Evolutionary conservation across 1,140 invertebrate species (phyloP), one percentile per base, ranked within the genome.

Genomic region (Psilanteris sp.): DNA sequence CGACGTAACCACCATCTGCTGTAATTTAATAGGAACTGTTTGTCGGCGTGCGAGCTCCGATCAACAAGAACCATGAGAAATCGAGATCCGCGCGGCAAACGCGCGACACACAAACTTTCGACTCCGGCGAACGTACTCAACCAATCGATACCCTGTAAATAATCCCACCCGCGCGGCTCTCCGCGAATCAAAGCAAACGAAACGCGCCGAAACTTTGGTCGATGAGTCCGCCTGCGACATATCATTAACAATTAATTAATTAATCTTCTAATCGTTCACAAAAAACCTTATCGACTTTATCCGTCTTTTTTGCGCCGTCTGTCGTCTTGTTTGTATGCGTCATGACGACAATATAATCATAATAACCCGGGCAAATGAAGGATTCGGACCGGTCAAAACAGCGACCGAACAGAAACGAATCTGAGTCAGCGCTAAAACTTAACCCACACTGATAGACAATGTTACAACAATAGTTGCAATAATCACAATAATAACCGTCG

Each of bases 221-320:
- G 39, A 80, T 29, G 14, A 75, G 78, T 80, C 73, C 75, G 57
- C 79, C 76, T 62, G 82, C 83, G 81, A 85, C 80, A 82, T 85
- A 81, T 85, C 80, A 85, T 86, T 85, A 88, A 87, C 85, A 87
- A 85, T 81, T 85, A n/a, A n/a, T n/a, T 67, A 80, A 78, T 85
- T 83, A 85, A 86, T 77, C 83, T 79, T 76, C 79, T 83, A 85
- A 86, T 86, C 79, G 61, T 80, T 76, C 57, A 70, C 61, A 81
- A 72, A 77, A 80, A 54, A 52, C 26, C 73, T 61, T 57, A 61
- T 79, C 79, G 70, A 66, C 62, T 71, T n/a, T n/a, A n/a, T n/a
- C n/a, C 52, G 70, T 77, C 54, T 67, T n/a, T n/a, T n/a, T n/a
- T n/a, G n/a, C n/a, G n/a, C 77, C 72, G 22, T 55, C 46, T 79